Percentiles rank a stretch among this genome's conserved stretches.
phyloP scores from a whole-genome alignment of 2,113 vertebrate genomes.

The Nycticebus coucang region DNA sequence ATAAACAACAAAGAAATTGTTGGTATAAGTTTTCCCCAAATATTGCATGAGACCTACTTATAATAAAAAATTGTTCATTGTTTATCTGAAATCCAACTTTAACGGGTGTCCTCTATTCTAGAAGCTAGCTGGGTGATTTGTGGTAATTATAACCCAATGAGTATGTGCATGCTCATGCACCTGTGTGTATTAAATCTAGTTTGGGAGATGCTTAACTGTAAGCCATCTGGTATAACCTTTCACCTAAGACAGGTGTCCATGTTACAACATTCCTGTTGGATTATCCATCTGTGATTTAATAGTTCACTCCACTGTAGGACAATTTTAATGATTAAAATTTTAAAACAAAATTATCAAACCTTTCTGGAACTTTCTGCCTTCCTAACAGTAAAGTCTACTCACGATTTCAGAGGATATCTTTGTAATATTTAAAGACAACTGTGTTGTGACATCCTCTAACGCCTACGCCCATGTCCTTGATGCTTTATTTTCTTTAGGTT shows the following conservation, averaged over 20 bases:
- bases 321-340: not conserved
- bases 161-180: fast-evolving
- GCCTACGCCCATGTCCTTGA: not conserved
- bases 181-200: not conserved
- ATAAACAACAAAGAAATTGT: conserved; percentile 54
- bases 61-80: not conserved
- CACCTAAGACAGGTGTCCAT: not conserved
- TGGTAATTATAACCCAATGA: conserved; percentile 12
- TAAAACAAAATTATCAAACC: not conserved
- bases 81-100: conserved; percentile 18
- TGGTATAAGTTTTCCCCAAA: not conserved
- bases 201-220: not conserved
- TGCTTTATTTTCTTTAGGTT: not conserved
- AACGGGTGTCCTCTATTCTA: not conserved
- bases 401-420: not conserved
- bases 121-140: not conserved
- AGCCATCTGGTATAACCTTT: not conserved
- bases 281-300: not conserved
- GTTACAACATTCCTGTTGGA: not conserved
- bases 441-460: not conserved
- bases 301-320: not conserved
- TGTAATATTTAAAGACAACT: not conserved
- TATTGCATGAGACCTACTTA: not conserved
- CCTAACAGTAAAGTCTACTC: not conserved
- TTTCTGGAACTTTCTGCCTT: not conserved